Percentiles rank a stretch among this genome's conserved stretches.
phyloP scores from a whole-genome alignment of 2,888 invertebrate genomes.

The Drosophila birchii region DNA sequence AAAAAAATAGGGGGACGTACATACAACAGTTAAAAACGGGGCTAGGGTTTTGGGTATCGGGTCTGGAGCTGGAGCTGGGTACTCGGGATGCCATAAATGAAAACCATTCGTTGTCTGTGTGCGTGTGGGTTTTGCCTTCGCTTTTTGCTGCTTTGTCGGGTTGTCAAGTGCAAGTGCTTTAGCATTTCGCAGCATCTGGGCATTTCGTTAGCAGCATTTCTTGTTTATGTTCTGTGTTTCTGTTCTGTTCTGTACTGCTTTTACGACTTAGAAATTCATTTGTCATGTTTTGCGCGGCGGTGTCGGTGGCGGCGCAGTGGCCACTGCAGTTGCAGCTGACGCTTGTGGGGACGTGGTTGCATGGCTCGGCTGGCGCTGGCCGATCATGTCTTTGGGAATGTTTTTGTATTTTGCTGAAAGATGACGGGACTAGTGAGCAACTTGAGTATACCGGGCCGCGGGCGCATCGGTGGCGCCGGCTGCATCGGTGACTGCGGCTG shows the following conservation, averaged over 20 bases:
- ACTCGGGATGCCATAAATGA: slow-evolving; percentile 21
- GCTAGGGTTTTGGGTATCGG: slow-evolving; percentile 2
- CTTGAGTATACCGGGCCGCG: slow-evolving; percentile 82
- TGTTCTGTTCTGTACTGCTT: slow-evolving; percentile 5
- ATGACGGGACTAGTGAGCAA: slow-evolving; percentile 84
- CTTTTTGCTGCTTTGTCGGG: background rate
- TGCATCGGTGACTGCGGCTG: slow-evolving; percentile 44
- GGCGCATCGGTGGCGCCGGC: slow-evolving; percentile 77
- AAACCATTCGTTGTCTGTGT: slow-evolving; percentile 36
- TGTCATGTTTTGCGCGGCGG: slow-evolving; percentile 85
- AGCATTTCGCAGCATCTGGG: slow-evolving; percentile 6
- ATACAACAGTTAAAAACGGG: slow-evolving; percentile 37
- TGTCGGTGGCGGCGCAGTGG: slow-evolving; percentile 74
- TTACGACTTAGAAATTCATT: slow-evolving; percentile 81
- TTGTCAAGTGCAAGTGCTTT: slow-evolving; percentile 4
- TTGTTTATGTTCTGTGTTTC: background rate
- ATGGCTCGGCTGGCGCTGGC: slow-evolving; percentile 62
- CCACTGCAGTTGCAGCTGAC: slow-evolving; percentile 58
- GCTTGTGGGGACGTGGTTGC: slow-evolving; percentile 43
- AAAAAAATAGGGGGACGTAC: slow-evolving; percentile 10
- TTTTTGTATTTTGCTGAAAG: slow-evolving; percentile 85
- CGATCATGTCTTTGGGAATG: slow-evolving; percentile 85
- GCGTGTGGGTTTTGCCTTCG: slow-evolving; percentile 23
- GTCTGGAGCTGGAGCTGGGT: slow-evolving; percentile 8
- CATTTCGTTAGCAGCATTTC: background rate